phyloP scores from a whole-genome alignment of 2,888 invertebrate genomes.

The Hydroisotoma schaefferi region DNA sequence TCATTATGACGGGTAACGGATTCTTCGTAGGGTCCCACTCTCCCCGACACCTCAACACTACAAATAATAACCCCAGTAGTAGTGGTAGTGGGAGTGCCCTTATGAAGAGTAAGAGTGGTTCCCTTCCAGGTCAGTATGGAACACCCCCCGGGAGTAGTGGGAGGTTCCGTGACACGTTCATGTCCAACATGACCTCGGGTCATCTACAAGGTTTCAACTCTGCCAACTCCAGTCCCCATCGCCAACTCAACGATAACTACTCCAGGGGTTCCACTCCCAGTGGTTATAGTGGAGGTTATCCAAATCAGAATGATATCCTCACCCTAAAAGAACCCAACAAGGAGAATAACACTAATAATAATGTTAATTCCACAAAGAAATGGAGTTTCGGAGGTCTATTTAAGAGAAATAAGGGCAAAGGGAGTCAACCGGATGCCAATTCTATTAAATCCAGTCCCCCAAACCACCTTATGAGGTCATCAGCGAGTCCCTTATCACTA shows the following conservation, averaged over 20 bases:
- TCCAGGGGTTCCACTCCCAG: too few species aligned
- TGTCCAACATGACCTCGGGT: conserved; percentile 34
- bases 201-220: conserved; percentile 19
- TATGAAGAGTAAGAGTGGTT: conserved; percentile 43
- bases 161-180: conserved; percentile 41
- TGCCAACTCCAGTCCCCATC: conserved; percentile 35
- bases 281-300: too few species aligned
- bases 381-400: conserved; percentile 80
- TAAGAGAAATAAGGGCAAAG: conserved; percentile 54
- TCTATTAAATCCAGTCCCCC: conserved; percentile 12
- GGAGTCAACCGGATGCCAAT: not conserved
- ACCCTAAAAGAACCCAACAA: not conserved
- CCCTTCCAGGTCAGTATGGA: conserved; percentile 32
- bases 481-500: conserved; percentile 14
- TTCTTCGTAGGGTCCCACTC: conserved; percentile 20
- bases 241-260: conserved; percentile 12
- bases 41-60: too few species aligned
- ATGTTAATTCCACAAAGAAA: conserved; percentile 56
- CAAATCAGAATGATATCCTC: not conserved
- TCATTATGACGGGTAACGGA: conserved; percentile 25
- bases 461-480: too few species aligned
- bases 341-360: conserved; percentile 17
- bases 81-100: conserved; percentile 19
- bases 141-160: conserved; percentile 28
- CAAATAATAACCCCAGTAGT: too few species aligned